A percentile compares a stretch with the other conserved stretches of the same genome.
Conservation (phyloP, 2,888 invertebrate species). For the Crocallis elinguaria region DNA sequence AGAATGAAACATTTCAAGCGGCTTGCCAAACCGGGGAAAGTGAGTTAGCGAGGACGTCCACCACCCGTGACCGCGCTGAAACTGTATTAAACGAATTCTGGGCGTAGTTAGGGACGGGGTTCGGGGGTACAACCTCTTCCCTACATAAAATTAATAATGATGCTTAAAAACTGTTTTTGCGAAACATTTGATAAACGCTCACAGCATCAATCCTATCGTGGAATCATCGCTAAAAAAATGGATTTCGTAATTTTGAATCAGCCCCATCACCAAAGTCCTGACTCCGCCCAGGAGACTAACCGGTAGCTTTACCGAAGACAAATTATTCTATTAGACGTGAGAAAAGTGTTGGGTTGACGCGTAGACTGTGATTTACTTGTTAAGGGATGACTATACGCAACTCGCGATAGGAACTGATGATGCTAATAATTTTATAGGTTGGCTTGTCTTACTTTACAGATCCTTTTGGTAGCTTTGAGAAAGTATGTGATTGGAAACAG, state of each 20-base stretch:
- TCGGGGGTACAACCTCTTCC: background rate
- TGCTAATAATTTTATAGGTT: background rate
- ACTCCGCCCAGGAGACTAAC: constrained; percentile 2
- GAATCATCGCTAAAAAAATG: no score
- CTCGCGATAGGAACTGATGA: background rate
- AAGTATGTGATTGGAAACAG: no score
- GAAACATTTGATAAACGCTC: no score
- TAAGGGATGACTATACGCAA: background rate
- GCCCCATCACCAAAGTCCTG: background rate
- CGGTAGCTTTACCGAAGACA: constrained; percentile 29
- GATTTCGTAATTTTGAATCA: no score
- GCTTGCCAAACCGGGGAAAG: constrained; percentile 66
- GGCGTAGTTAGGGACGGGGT: background rate
- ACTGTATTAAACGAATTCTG: constrained; percentile 27
- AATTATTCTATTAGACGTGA: constrained; percentile 21
- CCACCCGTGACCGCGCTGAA: constrained; percentile 53
- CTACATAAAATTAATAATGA: no score
- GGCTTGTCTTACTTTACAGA: background rate
- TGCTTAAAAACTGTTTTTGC: no score
- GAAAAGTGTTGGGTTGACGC: constrained; percentile 11
- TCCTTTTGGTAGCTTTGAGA: no score
- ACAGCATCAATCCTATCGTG: no score
- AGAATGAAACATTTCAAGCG: constrained; percentile 49
- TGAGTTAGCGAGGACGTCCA: constrained; percentile 58
- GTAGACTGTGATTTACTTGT: constrained; percentile 11